phyloP scores from a whole-genome alignment of 2,797 vertebrate species.

The Molossus alvarezi region DNA sequence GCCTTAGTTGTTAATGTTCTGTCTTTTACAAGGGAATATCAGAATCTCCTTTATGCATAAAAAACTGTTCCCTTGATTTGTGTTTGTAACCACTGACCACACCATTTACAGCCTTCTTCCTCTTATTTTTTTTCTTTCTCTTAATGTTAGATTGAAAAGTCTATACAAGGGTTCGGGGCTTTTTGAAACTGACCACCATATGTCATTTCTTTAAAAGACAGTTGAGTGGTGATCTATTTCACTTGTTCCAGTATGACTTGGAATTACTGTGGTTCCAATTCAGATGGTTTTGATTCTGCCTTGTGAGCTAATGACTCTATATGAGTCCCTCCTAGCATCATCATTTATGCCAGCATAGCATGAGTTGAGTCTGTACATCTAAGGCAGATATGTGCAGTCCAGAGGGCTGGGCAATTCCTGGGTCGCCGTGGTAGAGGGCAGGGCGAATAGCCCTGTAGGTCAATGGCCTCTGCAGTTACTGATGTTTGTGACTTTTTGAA shows the following conservation, averaged over 20 bases:
- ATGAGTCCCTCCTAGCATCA: neutral
- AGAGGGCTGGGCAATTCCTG: neutral
- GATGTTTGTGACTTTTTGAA: neutral
- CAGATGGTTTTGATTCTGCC: neutral
- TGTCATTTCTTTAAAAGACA: constrained; percentile 29
- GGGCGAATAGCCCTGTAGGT: too few relatives aligned
- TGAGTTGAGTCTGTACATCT: neutral
- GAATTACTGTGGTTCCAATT: neutral
- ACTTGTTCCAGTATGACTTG: neutral
- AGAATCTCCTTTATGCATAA: neutral
- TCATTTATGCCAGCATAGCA: neutral
- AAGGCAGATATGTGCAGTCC: neutral
- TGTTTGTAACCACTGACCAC: constrained; percentile 23
- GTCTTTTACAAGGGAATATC: constrained; percentile 7
- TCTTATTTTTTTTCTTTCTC: neutral
- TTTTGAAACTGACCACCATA: neutral
- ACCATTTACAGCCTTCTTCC: neutral
- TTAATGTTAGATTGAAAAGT: neutral
- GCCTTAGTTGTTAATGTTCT: neutral
- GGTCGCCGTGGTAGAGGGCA: fast-evolving
- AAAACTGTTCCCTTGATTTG: neutral
- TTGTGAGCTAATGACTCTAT: neutral
- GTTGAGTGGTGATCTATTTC: neutral
- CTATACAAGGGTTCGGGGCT: neutral
- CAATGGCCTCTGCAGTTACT: neutral